A percentile compares a stretch with the other conserved stretches of the same genome.
These are phyloP conservation scores for Carollia perspicillata DNA, from an alignment of 2,113 vertebrate species.

Conservation along the genomic window DNA sequence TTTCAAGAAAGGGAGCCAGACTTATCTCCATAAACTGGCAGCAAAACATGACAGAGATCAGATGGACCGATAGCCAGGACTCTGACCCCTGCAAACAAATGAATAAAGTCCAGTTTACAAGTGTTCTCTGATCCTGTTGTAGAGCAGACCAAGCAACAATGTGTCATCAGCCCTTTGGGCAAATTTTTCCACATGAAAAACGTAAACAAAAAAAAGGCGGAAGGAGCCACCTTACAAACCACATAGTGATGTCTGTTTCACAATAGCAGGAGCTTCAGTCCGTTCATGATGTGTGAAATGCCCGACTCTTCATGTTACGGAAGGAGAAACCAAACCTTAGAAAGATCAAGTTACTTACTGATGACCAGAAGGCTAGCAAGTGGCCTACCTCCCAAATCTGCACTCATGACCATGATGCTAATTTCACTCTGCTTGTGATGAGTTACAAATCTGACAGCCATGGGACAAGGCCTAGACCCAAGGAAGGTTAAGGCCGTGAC, in stretches of 20 bases:
- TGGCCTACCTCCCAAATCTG: background rate
- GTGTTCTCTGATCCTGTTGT: background rate
- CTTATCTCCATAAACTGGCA: background rate
- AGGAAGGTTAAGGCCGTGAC: background rate
- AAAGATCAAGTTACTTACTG: background rate
- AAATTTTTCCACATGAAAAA: background rate
- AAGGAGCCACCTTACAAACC: background rate
- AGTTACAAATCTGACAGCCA: background rate
- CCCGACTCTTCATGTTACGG: background rate
- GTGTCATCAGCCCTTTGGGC: background rate
- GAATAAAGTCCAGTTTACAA: background rate
- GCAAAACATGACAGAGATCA: background rate
- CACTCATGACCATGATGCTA: background rate
- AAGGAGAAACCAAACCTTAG: background rate
- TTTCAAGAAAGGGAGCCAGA: background rate
- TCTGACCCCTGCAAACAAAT: background rate
- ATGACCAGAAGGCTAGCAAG: background rate
- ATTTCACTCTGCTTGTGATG: background rate
- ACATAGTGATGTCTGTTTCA: too few relatives aligned
- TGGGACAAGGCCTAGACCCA: background rate
- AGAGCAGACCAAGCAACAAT: background rate
- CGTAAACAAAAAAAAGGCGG: background rate
- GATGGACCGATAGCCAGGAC: background rate
- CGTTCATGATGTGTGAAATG: background rate
- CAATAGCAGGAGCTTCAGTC: rapidly evolving